Evolutionary conservation across 2,888 invertebrate genomes (phyloP).

Genomic region (Phyllotreta cruciferae): DNA sequence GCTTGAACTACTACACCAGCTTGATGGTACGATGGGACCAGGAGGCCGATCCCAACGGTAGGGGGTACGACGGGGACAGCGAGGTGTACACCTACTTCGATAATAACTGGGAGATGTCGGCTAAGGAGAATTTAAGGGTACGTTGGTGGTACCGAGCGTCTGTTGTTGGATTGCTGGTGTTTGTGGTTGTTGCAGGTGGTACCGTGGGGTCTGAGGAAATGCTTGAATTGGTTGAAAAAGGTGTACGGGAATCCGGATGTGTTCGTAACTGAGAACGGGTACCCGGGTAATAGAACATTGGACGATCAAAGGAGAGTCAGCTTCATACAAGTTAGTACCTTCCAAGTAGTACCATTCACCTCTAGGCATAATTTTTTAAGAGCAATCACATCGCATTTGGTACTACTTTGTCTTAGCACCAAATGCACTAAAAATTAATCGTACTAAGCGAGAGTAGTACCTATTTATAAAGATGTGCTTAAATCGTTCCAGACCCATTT

Average conservation of each 20-base stretch:
- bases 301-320: slow-evolving; percentile 34
- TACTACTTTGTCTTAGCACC: too few relatives aligned
- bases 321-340: slow-evolving; percentile 31
- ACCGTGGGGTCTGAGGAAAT: slow-evolving; percentile 65
- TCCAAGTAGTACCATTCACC: background rate
- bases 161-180: background rate
- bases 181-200: slow-evolving; percentile 54
- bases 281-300: slow-evolving; percentile 54
- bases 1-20: slow-evolving; percentile 26
- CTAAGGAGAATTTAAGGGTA: too few relatives aligned
- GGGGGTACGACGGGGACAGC: slow-evolving; percentile 14
- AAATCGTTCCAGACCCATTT: background rate
- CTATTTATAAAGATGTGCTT: too few relatives aligned
- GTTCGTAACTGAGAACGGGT: slow-evolving; percentile 66
- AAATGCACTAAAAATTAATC: too few relatives aligned
- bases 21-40: background rate
- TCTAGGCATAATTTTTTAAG: background rate
- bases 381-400: background rate
- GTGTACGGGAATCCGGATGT: slow-evolving; percentile 61
- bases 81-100: slow-evolving; percentile 7
- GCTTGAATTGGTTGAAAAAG: slow-evolving; percentile 58
- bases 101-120: background rate
- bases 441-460: too few relatives aligned
- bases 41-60: slow-evolving; percentile 3
- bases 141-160: too few relatives aligned